Evolutionary conservation across 2,888 invertebrate genomes (phyloP).

Genomic region (Epirrita christyi): DNA sequence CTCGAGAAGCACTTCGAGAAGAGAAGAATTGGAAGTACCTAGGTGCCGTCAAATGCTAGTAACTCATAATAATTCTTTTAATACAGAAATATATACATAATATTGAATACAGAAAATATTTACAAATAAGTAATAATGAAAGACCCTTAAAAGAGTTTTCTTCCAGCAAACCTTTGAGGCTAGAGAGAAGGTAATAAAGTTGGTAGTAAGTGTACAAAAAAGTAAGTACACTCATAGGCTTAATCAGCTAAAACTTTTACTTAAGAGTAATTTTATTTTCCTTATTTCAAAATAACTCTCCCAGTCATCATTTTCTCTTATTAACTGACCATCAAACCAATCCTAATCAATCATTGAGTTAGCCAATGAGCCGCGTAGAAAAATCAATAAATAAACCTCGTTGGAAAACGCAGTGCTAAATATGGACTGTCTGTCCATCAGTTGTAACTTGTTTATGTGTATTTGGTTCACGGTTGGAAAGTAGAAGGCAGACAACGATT

Average conservation of each 20-base stretch:
- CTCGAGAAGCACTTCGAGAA: too few relatives aligned
- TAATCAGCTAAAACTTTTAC: background rate
- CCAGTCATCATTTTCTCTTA: conserved; percentile 11
- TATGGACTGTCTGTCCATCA: conserved; percentile 33
- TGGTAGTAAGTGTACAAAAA: too few relatives aligned
- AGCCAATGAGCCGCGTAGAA: conserved; percentile 31
- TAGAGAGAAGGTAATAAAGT: too few relatives aligned
- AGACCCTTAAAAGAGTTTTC: too few relatives aligned
- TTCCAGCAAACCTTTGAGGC: too few relatives aligned
- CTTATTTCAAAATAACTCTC: background rate
- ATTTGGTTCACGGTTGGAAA: conserved; percentile 41
- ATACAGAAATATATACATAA: too few relatives aligned
- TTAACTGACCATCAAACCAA: conserved; percentile 2
- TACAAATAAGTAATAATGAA: too few relatives aligned
- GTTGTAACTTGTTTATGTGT: conserved; percentile 34
- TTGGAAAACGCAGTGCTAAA: conserved; percentile 25
- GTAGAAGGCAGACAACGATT: conserved; percentile 23
- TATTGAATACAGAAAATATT: too few relatives aligned
- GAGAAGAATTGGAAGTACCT: too few relatives aligned
- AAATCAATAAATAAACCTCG: conserved; percentile 24
- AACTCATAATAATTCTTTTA: too few relatives aligned
- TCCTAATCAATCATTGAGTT: conserved; percentile 22
- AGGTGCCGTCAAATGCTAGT: too few relatives aligned
- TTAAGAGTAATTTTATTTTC: background rate
- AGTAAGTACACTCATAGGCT: background rate